A percentile compares a stretch with the other conserved stretches of the same genome.
Evolutionary conservation across 2,797 vertebrate genomes (phyloP).

Genomic region (Buceros bicornis): DNA sequence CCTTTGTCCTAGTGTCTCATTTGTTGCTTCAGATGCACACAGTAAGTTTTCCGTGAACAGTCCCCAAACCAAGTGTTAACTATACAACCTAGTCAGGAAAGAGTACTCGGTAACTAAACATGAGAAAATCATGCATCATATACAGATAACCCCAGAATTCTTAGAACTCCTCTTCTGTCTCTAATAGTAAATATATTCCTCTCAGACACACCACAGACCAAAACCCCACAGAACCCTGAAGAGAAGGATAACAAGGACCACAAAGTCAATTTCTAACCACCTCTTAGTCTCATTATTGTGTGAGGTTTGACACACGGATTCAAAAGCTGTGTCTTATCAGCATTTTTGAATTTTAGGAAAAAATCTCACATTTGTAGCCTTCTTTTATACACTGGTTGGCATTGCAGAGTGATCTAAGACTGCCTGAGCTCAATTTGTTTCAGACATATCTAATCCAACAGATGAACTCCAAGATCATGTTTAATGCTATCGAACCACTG

Average conservation of each 20-base stretch:
- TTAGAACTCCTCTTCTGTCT: not conserved
- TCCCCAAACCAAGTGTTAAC: not conserved
- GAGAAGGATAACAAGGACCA: not conserved
- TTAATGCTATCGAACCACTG: not conserved
- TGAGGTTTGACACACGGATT: not conserved
- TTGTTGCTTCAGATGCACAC: not conserved
- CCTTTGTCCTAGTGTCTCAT: not conserved
- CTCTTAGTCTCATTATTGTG: not conserved
- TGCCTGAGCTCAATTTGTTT: not conserved
- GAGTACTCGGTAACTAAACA: not conserved
- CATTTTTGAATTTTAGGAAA: not conserved
- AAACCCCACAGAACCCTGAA: not conserved
- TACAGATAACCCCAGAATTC: not conserved
- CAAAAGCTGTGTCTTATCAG: not conserved
- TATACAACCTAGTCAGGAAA: not conserved
- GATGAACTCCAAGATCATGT: not conserved
- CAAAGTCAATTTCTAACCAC: not conserved
- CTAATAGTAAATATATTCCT: not conserved
- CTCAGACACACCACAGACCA: not conserved
- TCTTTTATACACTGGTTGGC: not conserved
- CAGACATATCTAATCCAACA: not conserved
- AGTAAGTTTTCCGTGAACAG: not conserved
- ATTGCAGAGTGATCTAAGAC: not conserved
- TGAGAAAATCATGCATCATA: not conserved
- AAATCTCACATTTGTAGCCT: not conserved